phyloP scores from a whole-genome alignment of 2,888 invertebrate genomes.

The Pterostichus niger region DNA sequence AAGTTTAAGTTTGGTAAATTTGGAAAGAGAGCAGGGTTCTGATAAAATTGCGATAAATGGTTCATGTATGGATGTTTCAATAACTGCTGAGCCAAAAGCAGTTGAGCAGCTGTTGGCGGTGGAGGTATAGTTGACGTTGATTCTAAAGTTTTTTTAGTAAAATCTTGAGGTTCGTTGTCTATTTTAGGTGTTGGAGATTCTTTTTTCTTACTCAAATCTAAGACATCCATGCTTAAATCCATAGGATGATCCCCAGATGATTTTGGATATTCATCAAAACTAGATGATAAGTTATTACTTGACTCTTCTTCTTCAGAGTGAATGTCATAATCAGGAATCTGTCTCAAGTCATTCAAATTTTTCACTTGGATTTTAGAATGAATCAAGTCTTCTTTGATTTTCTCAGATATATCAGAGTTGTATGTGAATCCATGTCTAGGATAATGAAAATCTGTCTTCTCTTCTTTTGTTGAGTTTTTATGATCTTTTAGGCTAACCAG shows the following conservation, averaged over 20 bases:
- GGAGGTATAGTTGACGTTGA: conserved; percentile 70
- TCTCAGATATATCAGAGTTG: conserved; percentile 63
- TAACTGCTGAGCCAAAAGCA: conserved; percentile 84
- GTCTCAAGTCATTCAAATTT: conserved; percentile 82
- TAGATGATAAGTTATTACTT: conserved; percentile 69
- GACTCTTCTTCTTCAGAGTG: conserved; percentile 75
- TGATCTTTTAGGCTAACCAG: neutral
- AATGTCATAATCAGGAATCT: conserved; percentile 79
- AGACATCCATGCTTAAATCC: conserved; percentile 84
- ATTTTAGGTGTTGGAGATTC: conserved; percentile 70
- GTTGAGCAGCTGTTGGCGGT: conserved; percentile 75
- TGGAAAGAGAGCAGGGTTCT: conserved; percentile 72
- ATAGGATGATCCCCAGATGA: conserved; percentile 71
- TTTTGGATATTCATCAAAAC: conserved; percentile 70
- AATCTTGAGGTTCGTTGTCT: conserved; percentile 77
- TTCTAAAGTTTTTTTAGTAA: conserved; percentile 77
- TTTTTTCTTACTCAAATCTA: conserved; percentile 90
- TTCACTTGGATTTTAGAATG: conserved; percentile 77
- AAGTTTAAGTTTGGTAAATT: conserved; percentile 75
- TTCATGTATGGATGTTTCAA: conserved; percentile 79
- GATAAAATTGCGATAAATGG: conserved; percentile 82
- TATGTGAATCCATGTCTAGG: conserved; percentile 67
- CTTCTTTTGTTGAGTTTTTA: conserved; percentile 63
- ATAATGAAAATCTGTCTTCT: conserved; percentile 64
- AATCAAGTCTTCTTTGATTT: conserved; percentile 69